Evolutionary conservation across 2,888 invertebrate genomes (phyloP).

Genomic region (Acanthacorydalis orientalis): DNA sequence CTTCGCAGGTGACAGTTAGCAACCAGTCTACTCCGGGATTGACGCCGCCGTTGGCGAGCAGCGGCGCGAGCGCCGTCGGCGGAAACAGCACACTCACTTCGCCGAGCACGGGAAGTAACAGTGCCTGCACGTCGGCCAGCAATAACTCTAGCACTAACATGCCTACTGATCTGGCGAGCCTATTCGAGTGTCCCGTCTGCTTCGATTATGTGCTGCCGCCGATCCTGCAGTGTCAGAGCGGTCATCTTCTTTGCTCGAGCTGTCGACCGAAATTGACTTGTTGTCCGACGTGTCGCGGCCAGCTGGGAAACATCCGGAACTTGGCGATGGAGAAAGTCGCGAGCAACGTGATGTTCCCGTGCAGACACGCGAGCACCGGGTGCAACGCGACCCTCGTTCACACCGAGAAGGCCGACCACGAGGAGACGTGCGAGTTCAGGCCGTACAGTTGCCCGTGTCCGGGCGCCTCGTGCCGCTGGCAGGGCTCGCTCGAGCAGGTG

Average conservation of each 20-base stretch:
- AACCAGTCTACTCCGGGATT: neutral
- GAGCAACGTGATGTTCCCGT: constrained; percentile 95
- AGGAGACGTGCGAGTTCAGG: constrained; percentile 95
- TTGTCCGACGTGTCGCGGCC: constrained; percentile 96
- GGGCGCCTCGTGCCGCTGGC: constrained; percentile 99
- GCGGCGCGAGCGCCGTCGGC: neutral
- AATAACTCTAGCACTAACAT: constrained; percentile 45
- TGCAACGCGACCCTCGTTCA: constrained; percentile 83
- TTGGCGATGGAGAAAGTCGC: constrained; percentile 99
- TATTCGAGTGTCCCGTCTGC: constrained; percentile 94
- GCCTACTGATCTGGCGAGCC: constrained; percentile 75
- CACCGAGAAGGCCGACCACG: constrained; percentile 97
- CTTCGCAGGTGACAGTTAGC: neutral
- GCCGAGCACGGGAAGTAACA: neutral
- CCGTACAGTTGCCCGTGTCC: constrained; percentile 99
- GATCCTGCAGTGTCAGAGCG: constrained; percentile 96
- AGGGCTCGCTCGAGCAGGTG: constrained; percentile 92
- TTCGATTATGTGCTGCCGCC: constrained; percentile 99
- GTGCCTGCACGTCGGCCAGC: constrained; percentile 23
- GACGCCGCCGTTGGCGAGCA: neutral
- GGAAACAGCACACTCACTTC: neutral
- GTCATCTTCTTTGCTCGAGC: constrained; percentile 94
- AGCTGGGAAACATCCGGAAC: constrained; percentile 87
- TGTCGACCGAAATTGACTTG: constrained; percentile 93
- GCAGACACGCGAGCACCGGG: constrained; percentile 93